A percentile compares a stretch with the other conserved stretches of the same genome.
Conservation (phyloP, 2,113 vertebrate species). For the Larimichthys polyactis region DNA sequence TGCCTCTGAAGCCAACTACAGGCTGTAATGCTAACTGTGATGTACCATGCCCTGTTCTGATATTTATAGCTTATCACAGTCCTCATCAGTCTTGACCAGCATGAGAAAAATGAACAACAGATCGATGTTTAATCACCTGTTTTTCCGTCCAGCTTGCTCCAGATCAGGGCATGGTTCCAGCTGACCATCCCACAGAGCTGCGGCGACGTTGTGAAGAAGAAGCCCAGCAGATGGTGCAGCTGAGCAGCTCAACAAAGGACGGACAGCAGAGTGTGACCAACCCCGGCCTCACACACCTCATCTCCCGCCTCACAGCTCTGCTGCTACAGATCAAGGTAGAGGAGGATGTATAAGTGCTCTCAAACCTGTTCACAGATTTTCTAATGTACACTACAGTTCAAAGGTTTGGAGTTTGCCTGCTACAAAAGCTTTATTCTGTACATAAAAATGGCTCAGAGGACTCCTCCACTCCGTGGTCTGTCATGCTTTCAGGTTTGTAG, state of each 20-base stretch:
- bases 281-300: slow-evolving; percentile 90
- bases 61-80: not conserved
- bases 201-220: slow-evolving; percentile 93
- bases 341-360: not conserved
- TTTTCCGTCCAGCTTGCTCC: slow-evolving; percentile 89
- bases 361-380: not conserved
- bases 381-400: not conserved
- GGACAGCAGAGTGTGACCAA: slow-evolving; percentile 90
- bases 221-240: slow-evolving; percentile 92
- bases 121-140: not conserved
- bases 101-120: not conserved
- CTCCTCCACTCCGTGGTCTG: too few species aligned
- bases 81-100: not conserved
- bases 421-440: too few species aligned
- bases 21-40: not conserved
- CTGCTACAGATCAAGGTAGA: slow-evolving; percentile 96
- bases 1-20: not conserved
- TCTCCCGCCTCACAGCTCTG: slow-evolving; percentile 94
- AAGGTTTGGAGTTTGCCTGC: too few species aligned
- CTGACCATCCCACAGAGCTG: slow-evolving; percentile 93
- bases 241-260: slow-evolving; percentile 84
- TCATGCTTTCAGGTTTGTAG: too few species aligned
- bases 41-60: not conserved
- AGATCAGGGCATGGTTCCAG: slow-evolving; percentile 95
- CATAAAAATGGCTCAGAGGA: too few species aligned